These are phyloP conservation scores for Pachypanchax playfairii DNA, from an alignment of 2,113 vertebrate genomes.

Conservation along the genomic window DNA sequence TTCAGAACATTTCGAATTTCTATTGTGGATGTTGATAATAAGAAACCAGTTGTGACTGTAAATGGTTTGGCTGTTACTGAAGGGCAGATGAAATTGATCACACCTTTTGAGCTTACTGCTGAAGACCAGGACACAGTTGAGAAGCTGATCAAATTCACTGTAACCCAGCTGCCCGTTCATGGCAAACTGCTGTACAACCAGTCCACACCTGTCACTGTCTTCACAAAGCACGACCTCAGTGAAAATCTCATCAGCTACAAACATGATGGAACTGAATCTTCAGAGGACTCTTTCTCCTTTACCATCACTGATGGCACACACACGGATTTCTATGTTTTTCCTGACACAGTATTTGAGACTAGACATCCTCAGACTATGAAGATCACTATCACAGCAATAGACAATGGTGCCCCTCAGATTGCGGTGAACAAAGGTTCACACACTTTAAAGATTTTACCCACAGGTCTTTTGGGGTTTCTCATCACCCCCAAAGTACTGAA, in stretches of 20 bases:
- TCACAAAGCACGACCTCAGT: slow-evolving; percentile 94
- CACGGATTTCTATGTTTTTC: slow-evolving; percentile 91
- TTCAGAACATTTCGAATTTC: slow-evolving; percentile 94
- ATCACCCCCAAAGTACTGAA: slow-evolving; percentile 87
- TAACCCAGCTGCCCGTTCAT: slow-evolving; percentile 88
- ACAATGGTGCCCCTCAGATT: slow-evolving; percentile 87
- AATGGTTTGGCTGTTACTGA: slow-evolving; percentile 86
- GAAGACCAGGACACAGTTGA: slow-evolving; percentile 93
- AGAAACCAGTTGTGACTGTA: slow-evolving; percentile 91
- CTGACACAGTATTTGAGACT: slow-evolving; percentile 90
- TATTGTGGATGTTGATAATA: slow-evolving; percentile 93
- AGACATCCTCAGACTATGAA: slow-evolving; percentile 88
- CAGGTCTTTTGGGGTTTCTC: slow-evolving; percentile 85
- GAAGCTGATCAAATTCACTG: slow-evolving; percentile 82
- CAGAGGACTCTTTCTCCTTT: slow-evolving; percentile 92
- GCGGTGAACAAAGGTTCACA: slow-evolving; percentile 87
- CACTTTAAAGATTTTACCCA: slow-evolving; percentile 84
- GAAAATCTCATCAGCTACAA: slow-evolving; percentile 95
- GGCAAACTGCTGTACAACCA: slow-evolving; percentile 88
- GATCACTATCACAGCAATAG: slow-evolving; percentile 84
- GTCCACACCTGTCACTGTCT: slow-evolving; percentile 78
- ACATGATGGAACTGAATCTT: slow-evolving; percentile 87
- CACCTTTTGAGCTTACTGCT: slow-evolving; percentile 91
- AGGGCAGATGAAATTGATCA: slow-evolving; percentile 89
- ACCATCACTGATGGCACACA: slow-evolving; percentile 92